A percentile compares a stretch with the other conserved stretches of the same genome.
Conservation (phyloP, 2,113 vertebrate genomes). For the Pomatorhinus ruficollis region DNA sequence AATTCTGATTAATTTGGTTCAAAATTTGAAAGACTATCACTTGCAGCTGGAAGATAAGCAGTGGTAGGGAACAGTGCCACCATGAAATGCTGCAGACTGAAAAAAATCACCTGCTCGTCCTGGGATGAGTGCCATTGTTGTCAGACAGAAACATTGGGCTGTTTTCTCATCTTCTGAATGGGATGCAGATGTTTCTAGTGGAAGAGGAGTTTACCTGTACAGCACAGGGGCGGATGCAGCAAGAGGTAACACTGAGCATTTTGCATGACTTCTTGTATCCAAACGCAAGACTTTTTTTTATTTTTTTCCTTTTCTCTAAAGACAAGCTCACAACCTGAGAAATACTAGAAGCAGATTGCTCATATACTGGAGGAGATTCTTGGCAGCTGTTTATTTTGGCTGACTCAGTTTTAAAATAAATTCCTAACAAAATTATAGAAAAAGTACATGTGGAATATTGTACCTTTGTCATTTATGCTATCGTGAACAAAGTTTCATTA, state of each 20-base stretch:
- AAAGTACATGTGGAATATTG: neutral
- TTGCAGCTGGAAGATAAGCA: neutral
- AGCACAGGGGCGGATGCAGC: neutral
- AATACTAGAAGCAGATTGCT: constrained; percentile 30
- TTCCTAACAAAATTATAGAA: neutral
- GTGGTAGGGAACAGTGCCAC: neutral
- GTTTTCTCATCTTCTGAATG: neutral
- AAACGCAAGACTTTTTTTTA: neutral
- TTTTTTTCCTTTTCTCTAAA: neutral
- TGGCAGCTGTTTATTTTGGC: constrained; percentile 17
- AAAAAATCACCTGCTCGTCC: constrained; percentile 40
- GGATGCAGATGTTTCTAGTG: neutral
- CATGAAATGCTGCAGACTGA: neutral
- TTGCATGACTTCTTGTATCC: neutral
- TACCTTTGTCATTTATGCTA: neutral
- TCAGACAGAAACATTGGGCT: neutral
- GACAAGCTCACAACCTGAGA: neutral
- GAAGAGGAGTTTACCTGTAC: neutral
- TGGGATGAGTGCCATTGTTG: neutral
- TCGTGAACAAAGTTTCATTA: neutral
- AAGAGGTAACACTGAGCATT: neutral
- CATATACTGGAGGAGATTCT: constrained; percentile 4
- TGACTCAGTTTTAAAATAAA: neutral
- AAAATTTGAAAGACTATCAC: neutral
- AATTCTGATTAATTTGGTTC: constrained; percentile 25